These are phyloP conservation scores for Corythornis cristatus DNA, from an alignment of 2,113 vertebrate genomes.

Conservation along the genomic window DNA sequence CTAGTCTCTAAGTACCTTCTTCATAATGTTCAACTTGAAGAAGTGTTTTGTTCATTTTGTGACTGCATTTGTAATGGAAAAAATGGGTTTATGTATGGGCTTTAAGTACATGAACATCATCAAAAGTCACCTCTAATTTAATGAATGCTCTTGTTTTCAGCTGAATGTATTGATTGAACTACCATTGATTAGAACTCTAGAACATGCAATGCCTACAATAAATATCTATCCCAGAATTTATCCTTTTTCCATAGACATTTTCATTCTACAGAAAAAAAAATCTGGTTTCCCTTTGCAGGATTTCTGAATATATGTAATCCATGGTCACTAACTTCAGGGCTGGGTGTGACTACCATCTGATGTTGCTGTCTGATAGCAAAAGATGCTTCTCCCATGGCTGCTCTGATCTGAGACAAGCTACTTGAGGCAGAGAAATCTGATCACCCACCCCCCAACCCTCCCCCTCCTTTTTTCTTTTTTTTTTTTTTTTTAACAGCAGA, in stretches of 20 bases:
- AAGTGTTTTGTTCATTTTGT: background rate
- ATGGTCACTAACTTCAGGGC: background rate
- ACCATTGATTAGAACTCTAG: background rate
- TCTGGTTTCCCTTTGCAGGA: background rate
- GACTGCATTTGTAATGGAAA: background rate
- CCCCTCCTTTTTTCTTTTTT: too few relatives aligned
- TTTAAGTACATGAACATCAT: background rate
- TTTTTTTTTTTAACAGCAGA: background rate
- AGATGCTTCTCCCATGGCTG: background rate
- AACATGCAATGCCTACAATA: background rate
- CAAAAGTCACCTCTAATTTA: background rate
- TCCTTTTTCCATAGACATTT: background rate
- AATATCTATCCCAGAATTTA: background rate
- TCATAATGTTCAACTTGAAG: background rate
- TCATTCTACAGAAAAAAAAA: background rate
- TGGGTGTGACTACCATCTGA: background rate
- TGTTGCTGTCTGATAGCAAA: background rate
- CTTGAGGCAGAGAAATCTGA: background rate
- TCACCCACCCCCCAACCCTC: too few relatives aligned
- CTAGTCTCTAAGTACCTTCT: background rate
- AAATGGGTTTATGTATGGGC: background rate
- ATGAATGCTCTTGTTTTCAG: background rate
- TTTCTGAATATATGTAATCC: background rate
- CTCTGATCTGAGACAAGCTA: background rate
- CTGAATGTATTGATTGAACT: background rate